phyloP scores from a whole-genome alignment of 2,888 invertebrate species.

The Galeruca laticollis region DNA sequence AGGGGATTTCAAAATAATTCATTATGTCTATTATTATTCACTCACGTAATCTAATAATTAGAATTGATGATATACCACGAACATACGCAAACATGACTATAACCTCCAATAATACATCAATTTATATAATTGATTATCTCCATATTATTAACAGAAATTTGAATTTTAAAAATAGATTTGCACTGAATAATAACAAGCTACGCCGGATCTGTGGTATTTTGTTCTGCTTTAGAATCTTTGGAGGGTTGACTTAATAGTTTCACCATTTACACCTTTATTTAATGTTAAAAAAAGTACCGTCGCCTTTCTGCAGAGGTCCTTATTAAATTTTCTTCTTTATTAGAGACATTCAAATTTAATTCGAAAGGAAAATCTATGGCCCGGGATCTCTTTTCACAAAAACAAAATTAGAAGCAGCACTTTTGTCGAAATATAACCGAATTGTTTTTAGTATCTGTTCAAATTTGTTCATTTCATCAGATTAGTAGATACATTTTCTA shows the following conservation, averaged over 20 bases:
- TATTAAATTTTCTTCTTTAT: slow-evolving; percentile 64
- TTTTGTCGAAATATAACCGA: neutral
- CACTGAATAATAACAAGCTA: neutral
- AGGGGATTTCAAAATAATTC: too few species aligned
- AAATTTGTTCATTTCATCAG: too few species aligned
- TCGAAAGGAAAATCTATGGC: slow-evolving; percentile 56
- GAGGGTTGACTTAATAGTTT: slow-evolving; percentile 59
- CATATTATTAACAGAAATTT: too few species aligned
- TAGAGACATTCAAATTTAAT: slow-evolving; percentile 59
- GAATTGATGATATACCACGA: too few species aligned
- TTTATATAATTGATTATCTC: too few species aligned
- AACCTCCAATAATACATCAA: too few species aligned
- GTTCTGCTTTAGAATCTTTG: slow-evolving; percentile 15
- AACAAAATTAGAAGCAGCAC: too few species aligned
- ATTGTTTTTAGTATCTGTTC: too few species aligned
- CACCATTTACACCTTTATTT: slow-evolving; percentile 65
- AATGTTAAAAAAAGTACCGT: slow-evolving; percentile 60
- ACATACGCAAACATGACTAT: too few species aligned
- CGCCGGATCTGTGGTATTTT: slow-evolving; percentile 9
- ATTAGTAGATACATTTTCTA: too few species aligned
- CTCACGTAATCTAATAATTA: too few species aligned
- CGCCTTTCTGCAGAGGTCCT: slow-evolving; percentile 62
- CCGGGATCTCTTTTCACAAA: slow-evolving; percentile 47
- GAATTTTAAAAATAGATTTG: neutral
- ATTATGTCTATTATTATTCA: too few species aligned